Evolutionary conservation across 2,113 vertebrate species (phyloP).

Genomic region (Mus musculus): DNA sequence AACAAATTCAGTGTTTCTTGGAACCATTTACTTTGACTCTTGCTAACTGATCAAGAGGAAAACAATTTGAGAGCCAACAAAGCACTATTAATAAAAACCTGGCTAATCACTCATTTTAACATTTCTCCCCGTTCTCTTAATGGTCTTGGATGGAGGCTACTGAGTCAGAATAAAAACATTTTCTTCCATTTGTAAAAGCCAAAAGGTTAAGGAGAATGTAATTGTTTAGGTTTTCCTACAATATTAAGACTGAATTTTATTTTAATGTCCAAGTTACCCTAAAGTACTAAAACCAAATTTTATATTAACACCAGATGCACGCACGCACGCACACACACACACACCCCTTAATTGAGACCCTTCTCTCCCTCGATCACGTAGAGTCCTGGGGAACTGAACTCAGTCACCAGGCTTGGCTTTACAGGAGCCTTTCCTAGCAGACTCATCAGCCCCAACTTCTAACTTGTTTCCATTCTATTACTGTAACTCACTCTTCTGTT

Average conservation of each 20-base stretch:
- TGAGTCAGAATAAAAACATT: conserved; percentile 36
- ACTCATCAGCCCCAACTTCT: background rate
- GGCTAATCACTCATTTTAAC: conserved; percentile 1
- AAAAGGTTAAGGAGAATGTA: background rate
- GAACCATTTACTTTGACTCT: background rate
- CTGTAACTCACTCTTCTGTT: background rate
- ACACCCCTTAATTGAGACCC: background rate
- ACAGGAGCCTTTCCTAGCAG: background rate
- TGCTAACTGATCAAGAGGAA: conserved; percentile 17
- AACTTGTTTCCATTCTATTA: background rate
- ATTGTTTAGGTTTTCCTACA: conserved; percentile 3
- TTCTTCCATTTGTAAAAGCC: background rate
- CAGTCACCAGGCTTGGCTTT: background rate
- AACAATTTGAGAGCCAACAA: conserved; percentile 52
- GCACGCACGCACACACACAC: too few species aligned
- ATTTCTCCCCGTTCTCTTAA: background rate
- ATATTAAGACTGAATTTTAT: conserved; percentile 21
- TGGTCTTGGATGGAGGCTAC: conserved; percentile 12
- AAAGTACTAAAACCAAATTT: conserved; percentile 45
- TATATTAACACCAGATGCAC: background rate
- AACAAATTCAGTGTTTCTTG: conserved; percentile 53
- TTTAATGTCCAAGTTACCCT: background rate
- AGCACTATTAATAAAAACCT: conserved; percentile 50
- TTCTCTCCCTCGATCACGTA: background rate
- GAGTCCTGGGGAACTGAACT: background rate